Base-by-base conservation (phyloP, 2,113 vertebrate genomes). In the Propithecus coquereli region DNA sequence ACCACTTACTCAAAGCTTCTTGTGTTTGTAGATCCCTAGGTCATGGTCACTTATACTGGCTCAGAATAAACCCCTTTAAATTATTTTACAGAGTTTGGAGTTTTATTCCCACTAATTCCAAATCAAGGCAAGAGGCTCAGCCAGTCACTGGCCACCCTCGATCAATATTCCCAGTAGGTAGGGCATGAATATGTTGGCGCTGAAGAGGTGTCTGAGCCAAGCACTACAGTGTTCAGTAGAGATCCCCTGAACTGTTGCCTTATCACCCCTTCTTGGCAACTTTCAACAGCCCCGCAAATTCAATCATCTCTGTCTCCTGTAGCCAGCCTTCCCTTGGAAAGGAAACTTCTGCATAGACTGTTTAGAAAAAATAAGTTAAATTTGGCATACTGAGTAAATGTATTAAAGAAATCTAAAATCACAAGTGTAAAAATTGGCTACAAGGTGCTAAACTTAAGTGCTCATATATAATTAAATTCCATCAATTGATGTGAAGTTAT, bases 391-490 rank as follows among this genome's bases (percentile, higher is more conserved):
- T 90, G 92, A 97, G 34, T 95, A 97, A 97, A 96, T 95, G 95
- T 59, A 77, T 74, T 85, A 81, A 93, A 92, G 92, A 96, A 2
- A 3, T 47, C 92, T 97, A 81, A 97, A 95, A 91, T 91, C 83
- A 63, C 79, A 96, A 95, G 90, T 97, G 90, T 97, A 96, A 98
- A 98, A 98, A 61, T 91, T 32, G 25, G 70, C 94, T 97, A 27
- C 95, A 97, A 98, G 97, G 86, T 96, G 97, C 92, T 98, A 96
- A 98, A 98, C 82, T 94, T 94, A 96, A 97, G 94, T 95, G 90
- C 45, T 97, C 76, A 40, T 95, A 85, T 97, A 94, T 97, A 98
- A 98, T 98, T 98, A 98, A 98, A 95, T 97, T 93, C 94, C 43
- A 83, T 97, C 87, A 0, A 37, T 14, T 14, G 91, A 94, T 90